Conservation (phyloP, 2,797 vertebrate species). For the Oreochromis mossambicus region DNA sequence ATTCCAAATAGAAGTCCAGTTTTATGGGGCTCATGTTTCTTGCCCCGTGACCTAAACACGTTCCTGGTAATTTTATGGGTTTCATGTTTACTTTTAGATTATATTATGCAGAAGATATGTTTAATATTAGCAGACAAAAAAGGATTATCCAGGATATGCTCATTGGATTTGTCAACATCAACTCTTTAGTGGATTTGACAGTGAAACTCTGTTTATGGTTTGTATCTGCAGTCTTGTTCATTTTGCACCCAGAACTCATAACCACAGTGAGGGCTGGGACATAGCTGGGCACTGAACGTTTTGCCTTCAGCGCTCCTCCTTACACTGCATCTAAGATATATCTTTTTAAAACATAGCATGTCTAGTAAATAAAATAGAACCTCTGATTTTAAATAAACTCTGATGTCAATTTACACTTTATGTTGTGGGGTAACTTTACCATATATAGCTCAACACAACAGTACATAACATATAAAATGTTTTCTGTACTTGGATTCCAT, state of each 20-base stretch:
- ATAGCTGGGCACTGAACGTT: not conserved
- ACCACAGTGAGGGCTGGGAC: not conserved
- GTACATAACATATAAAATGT: not conserved
- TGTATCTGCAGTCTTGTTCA: not conserved
- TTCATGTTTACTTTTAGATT: not conserved
- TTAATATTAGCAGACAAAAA: not conserved
- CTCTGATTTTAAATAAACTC: not conserved
- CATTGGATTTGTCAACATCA: not conserved
- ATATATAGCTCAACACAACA: not conserved
- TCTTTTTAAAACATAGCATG: not conserved
- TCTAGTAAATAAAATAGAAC: fast-evolving
- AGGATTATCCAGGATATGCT: not conserved
- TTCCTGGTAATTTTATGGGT: not conserved
- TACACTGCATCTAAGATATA: fast-evolving
- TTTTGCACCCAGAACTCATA: not conserved
- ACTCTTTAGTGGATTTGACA: not conserved
- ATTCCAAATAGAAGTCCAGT: not conserved
- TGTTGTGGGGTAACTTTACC: not conserved
- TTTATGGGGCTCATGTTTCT: fast-evolving
- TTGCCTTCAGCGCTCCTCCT: not conserved
- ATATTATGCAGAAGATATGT: not conserved
- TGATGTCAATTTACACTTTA: not conserved
- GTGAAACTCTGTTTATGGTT: not conserved
- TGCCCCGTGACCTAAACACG: not conserved
- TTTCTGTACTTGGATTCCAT: not conserved